Conservation (phyloP, 2,888 invertebrate genomes). For the Synergus laeviventris region DNA sequence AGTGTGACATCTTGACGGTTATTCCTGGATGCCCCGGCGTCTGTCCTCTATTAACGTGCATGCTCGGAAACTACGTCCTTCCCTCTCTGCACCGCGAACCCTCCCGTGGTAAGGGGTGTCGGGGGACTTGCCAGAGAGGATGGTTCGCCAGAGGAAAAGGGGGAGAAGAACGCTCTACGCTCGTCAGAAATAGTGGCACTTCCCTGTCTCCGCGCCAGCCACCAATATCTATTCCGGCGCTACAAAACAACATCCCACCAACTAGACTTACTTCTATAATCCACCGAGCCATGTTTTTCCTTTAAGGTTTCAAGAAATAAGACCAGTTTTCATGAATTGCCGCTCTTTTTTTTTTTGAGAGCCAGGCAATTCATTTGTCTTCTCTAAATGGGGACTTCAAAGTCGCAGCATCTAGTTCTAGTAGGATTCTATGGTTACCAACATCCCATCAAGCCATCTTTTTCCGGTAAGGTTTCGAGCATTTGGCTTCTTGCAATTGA, state of each 20-base stretch:
- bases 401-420: background rate
- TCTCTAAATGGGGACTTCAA: background rate
- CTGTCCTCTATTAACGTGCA: conserved; percentile 68
- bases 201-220: conserved; percentile 75
- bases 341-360: background rate
- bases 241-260: conserved; percentile 74
- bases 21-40: conserved; percentile 70
- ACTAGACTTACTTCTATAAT: conserved; percentile 19
- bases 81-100: conserved; percentile 43
- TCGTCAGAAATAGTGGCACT: conserved; percentile 77
- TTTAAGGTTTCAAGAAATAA: background rate
- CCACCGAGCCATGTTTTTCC: conserved; percentile 17
- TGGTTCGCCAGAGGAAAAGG: conserved; percentile 46
- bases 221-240: conserved; percentile 78
- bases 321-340: background rate
- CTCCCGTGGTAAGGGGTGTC: conserved; percentile 44
- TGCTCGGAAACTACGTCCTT: conserved; percentile 49
- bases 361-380: background rate
- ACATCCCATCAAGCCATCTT: conserved; percentile 7
- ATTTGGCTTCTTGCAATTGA: background rate
- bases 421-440: background rate
- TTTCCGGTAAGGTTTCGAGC: background rate
- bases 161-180: conserved; percentile 62
- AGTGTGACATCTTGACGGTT: conserved; percentile 75
- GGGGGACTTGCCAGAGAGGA: conserved; percentile 38